Conservation (phyloP, 1,140 invertebrate species). For the Trichonephila clavipes region DNA sequence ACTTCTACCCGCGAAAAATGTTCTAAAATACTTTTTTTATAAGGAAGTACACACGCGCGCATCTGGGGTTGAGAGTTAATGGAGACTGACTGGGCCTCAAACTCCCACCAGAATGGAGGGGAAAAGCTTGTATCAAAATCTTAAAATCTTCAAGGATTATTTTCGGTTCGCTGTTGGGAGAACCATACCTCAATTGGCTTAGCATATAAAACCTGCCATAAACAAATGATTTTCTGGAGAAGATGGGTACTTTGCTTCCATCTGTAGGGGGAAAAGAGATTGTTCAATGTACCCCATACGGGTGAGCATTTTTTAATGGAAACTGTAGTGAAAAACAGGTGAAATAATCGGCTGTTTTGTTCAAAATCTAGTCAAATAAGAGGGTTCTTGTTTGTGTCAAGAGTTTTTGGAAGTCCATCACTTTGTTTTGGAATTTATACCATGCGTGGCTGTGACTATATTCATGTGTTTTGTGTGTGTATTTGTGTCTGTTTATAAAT, state of each 20-base stretch:
- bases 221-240: background rate
- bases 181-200: background rate
- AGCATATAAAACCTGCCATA: background rate
- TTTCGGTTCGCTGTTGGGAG: background rate
- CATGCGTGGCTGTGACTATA: no score
- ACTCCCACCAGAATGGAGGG: background rate
- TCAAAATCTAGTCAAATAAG: no score
- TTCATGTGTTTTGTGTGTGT: no score
- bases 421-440: no score
- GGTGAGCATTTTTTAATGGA: no score
- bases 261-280: background rate
- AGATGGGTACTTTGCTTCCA: background rate
- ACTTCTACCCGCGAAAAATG: background rate
- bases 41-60: background rate
- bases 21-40: background rate
- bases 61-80: background rate
- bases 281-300: no score
- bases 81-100: constrained; percentile 7
- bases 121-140: constrained; percentile 8
- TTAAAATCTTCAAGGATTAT: background rate
- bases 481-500: no score
- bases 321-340: no score
- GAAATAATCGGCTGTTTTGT: no score
- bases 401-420: no score
- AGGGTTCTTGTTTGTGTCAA: no score